Evolutionary conservation across 2,888 invertebrate genomes (phyloP).

Genomic region (Cantharis rufa): DNA sequence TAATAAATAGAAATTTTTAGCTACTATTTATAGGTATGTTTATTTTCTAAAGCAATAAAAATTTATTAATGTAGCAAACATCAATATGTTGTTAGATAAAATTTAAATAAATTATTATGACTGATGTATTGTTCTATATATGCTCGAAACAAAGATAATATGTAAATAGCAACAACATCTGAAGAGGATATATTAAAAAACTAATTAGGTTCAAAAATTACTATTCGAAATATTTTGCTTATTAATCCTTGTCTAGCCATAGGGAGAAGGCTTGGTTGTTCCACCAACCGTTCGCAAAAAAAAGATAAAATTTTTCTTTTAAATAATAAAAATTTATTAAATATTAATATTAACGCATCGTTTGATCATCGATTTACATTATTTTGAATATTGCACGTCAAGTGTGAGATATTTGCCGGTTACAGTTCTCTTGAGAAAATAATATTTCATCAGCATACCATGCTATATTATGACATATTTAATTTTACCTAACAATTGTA

Average conservation of each 20-base stretch:
- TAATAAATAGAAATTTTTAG: background rate
- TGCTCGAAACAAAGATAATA: background rate
- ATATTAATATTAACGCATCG: background rate
- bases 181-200: background rate
- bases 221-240: background rate
- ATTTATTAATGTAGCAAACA: background rate
- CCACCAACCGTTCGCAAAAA: background rate
- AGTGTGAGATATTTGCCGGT: constrained; percentile 38
- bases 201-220: too few species aligned
- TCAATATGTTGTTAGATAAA: background rate
- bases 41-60: background rate
- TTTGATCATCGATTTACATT: constrained; percentile 1
- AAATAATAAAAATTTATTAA: too few species aligned
- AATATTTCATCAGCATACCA: constrained; percentile 41
- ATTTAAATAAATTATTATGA: background rate
- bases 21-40: background rate
- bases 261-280: too few species aligned
- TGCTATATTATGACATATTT: background rate
- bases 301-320: too few species aligned
- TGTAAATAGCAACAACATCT: background rate
- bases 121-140: background rate
- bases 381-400: constrained; percentile 5
- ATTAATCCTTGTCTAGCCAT: too few species aligned
- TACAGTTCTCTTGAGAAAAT: constrained; percentile 48
- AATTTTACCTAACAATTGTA: background rate